Base-by-base conservation (phyloP, 2,888 invertebrate genomes). In the Machimus rusticus region DNA sequence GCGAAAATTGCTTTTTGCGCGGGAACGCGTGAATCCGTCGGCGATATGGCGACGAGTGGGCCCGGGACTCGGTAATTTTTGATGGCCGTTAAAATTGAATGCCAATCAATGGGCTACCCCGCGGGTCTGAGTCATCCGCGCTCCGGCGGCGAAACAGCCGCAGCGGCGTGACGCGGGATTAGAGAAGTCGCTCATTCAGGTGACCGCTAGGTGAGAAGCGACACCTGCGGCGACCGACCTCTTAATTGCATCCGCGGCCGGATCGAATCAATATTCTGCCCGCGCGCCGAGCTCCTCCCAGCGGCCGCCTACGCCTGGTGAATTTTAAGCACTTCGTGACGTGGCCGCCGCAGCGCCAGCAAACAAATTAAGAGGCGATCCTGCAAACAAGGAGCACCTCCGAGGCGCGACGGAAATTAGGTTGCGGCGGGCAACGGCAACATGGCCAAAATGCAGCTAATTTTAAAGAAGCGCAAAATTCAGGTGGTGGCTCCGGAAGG, bases 301-400 rank as follows among this genome's bases (percentile, higher is more conserved):
- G n/a, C 51, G 74, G 9, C 31, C 46, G 16, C 16, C 46, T 76
- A 74, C 74, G 51, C 12, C 51, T n/a, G 76, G 74, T 76, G 86
- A 86, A 86, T 76, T 86, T 86, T 86, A 86, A 86, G 74, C 34
- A 86, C 74, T 76, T 46, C 76, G 74, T 74, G 76, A 43, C 51
- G 16, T 74, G 46, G 76, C 76, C n/a, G 39, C 86, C n/a, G 76
- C 76, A 46, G 51, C 86, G 76, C 14, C 34, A 31, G 86, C 74
- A 86, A 86, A 86, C 86, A 76, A 86, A 86, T 86, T 86, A 86
- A 76, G 74, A 86, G 86, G 39, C 76, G 46, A 76, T 4, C 76
- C 74, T 84, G 43, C 81, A 28, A 84, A 84, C 84, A 66, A 23
- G 84, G 34, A 39, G 12, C 19, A 39, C 39, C 74, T 37, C 12